These are phyloP conservation scores for Drosophila percnosoma DNA, from an alignment of 2,888 invertebrate species.

Conservation along the genomic window DNA sequence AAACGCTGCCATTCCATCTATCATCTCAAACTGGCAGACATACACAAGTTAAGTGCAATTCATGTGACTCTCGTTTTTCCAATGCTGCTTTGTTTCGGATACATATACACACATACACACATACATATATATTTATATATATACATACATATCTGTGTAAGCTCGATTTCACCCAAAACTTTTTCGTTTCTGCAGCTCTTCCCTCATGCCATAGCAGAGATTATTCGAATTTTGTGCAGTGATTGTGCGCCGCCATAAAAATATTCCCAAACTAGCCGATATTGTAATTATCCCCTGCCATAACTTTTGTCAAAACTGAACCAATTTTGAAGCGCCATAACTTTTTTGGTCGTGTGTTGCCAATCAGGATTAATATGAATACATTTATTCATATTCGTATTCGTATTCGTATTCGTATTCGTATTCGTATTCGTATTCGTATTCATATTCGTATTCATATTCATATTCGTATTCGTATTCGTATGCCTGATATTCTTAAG, in stretches of 20 bases:
- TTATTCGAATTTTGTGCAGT: neutral
- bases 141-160: constrained; percentile 5
- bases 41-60: constrained; percentile 77
- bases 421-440: neutral
- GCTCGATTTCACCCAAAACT: constrained; percentile 52
- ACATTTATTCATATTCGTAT: neutral
- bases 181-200: constrained; percentile 29
- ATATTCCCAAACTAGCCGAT: neutral
- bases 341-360: neutral
- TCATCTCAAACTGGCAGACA: constrained; percentile 28
- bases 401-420: too few species aligned
- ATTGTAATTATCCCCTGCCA: neutral
- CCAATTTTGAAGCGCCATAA: neutral
- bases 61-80: constrained; percentile 63
- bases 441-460: neutral
- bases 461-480: neutral
- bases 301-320: neutral
- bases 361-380: neutral
- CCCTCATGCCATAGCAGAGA: neutral
- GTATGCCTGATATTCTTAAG: constrained; percentile 9
- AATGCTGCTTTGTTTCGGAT: constrained; percentile 16
- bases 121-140: neutral
- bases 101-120: neutral
- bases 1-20: constrained; percentile 16
- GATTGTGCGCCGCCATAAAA: neutral